Evolutionary conservation across 2,888 invertebrate genomes (phyloP).

Genomic region (Tupiocoris notatus): DNA sequence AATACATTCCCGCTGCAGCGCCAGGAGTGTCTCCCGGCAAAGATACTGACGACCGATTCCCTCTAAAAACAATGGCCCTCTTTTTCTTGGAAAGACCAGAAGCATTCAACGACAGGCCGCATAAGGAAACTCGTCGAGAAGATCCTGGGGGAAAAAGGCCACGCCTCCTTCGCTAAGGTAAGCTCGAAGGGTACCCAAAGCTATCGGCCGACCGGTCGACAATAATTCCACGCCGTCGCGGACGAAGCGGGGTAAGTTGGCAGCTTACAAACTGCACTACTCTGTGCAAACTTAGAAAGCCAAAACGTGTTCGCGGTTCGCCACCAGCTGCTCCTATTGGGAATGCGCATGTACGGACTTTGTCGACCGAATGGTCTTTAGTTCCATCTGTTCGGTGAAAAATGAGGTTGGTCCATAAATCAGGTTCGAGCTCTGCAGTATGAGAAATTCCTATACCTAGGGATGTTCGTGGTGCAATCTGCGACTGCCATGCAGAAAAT

Average conservation of each 20-base stretch:
- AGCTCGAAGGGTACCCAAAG: background rate
- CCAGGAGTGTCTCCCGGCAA: background rate
- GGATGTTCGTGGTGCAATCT: no score
- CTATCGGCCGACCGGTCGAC: background rate
- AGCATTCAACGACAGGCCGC: background rate
- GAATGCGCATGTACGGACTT: background rate
- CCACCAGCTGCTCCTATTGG: background rate
- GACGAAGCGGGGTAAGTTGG: background rate
- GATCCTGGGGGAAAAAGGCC: background rate
- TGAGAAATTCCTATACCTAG: no score
- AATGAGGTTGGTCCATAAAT: background rate
- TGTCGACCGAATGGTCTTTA: background rate
- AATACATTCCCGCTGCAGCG: conserved; percentile 5
- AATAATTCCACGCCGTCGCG: background rate
- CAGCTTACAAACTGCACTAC: background rate
- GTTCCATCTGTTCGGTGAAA: background rate
- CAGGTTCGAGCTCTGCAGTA: no score
- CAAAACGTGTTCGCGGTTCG: background rate
- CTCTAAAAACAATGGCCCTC: conserved; percentile 23
- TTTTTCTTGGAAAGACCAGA: conserved; percentile 7
- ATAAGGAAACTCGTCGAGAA: conserved; percentile 20
- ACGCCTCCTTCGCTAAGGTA: background rate
- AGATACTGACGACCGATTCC: conserved; percentile 5
- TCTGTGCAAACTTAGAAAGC: background rate
- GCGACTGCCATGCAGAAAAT: no score